These are phyloP conservation scores for Octomys mimax DNA, from an alignment of 2,797 vertebrate genomes.

Conservation along the genomic window DNA sequence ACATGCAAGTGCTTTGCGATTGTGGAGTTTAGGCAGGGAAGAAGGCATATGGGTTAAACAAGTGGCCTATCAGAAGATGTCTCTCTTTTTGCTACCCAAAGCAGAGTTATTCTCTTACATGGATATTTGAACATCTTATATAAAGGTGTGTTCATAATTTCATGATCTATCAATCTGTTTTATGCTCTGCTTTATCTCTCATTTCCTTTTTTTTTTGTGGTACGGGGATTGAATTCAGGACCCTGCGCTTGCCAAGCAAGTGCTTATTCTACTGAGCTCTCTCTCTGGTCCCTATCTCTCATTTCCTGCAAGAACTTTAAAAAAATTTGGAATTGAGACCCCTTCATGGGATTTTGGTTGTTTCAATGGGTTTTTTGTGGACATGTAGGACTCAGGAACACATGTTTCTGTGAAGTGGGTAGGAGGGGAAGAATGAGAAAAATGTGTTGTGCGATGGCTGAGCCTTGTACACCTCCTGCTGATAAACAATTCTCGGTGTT, in stretches of 20 bases:
- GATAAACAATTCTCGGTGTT: not conserved
- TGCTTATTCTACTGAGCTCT: no score
- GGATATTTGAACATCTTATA: not conserved
- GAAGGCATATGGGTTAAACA: not conserved
- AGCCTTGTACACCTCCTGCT: not conserved
- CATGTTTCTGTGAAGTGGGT: not conserved
- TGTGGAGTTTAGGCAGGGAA: not conserved
- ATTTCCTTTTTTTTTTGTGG: not conserved
- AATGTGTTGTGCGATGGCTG: not conserved
- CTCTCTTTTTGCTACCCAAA: not conserved
- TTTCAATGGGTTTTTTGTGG: not conserved
- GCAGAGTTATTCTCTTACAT: not conserved
- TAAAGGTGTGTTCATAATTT: not conserved
- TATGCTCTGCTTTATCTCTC: not conserved
- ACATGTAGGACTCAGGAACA: not conserved
- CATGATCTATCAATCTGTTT: not conserved
- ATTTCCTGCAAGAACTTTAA: not conserved
- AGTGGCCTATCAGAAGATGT: not conserved
- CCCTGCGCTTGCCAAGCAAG: no score
- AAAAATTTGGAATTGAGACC: not conserved
- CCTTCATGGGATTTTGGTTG: not conserved
- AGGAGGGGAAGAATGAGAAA: not conserved
- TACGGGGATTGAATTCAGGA: no score
- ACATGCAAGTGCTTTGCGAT: not conserved
- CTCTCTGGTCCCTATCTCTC: not conserved